Evolutionary conservation across 2,113 vertebrate genomes (phyloP), one percentile per base, ranked within the genome.

Genomic region (Etheostoma cragini): DNA sequence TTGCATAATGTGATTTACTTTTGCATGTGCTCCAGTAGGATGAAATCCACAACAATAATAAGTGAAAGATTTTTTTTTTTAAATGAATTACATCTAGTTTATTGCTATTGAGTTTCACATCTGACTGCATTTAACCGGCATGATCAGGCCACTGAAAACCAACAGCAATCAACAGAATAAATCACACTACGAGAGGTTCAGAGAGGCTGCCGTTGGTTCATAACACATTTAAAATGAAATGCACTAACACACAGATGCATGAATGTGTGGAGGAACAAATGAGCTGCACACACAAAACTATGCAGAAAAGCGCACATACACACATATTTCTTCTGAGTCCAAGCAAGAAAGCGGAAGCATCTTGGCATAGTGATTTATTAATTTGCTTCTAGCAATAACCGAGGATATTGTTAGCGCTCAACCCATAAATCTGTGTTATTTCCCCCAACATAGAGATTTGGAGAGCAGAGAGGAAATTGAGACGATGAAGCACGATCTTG

Each of bases 281-380:
- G 14, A 70, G 52, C 19, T 52, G n/a, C 49, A 67, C 45, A 58
- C 64, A 77, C 71, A 75, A 26, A 45, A 24, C 5, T 17, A 61
- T 30, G 15, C 50, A 60, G 13, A 63, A 42, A 76, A 26, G 54
- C 38, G 60, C 61, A 78, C 49, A 45, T 11, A 56, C 56, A 61
- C 50, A 56, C 65, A 50, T 33, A 50, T 12, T 63, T 67, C 26
- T 81, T 72, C 54, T 60, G 57, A 68, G 84, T 68, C 53, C 24
- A 54, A 63, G 70, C 77, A 49, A 50, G 56, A 47, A 53, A 85
- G 75, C 45, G 16, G 52, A 84, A 82, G 65, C 71, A 78, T 85
- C 67, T 79, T 79, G 80, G 71, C 81, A 85, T 75, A 63, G 82
- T 89, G 84, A 93, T 89, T 91, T 90, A 91, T 90, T 88, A 68